Evolutionary conservation across 2,113 vertebrate genomes (phyloP).

Genomic region (Rhea pennata): DNA sequence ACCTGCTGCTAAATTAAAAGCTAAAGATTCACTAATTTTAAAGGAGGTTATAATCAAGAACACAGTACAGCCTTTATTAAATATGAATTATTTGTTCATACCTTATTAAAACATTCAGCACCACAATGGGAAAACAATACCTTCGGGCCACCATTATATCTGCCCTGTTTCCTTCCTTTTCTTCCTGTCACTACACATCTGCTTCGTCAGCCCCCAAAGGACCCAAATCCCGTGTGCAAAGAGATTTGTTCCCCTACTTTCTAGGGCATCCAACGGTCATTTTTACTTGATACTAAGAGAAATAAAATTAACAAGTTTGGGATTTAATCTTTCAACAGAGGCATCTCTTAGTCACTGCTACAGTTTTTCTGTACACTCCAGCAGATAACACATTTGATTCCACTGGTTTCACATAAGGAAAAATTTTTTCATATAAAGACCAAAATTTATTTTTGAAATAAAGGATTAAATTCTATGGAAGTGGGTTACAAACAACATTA

Average conservation of each 20-base stretch:
- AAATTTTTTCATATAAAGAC: neutral
- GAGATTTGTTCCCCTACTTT: neutral
- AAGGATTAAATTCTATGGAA: neutral
- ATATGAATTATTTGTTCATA: constrained; percentile 55
- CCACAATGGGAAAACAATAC: constrained; percentile 47
- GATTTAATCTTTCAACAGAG: neutral
- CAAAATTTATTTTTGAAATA: neutral
- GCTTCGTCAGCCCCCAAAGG: constrained; percentile 41
- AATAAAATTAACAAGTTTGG: neutral
- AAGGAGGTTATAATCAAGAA: neutral
- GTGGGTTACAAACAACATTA: neutral
- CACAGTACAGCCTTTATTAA: constrained; percentile 35
- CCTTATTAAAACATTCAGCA: neutral
- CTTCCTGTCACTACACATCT: constrained; percentile 14
- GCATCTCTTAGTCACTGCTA: neutral
- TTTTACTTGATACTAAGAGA: neutral
- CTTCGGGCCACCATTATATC: constrained; percentile 59
- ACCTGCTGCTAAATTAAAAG: neutral
- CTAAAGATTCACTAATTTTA: neutral
- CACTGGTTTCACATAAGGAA: neutral
- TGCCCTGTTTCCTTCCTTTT: constrained; percentile 55
- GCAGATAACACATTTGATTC: neutral
- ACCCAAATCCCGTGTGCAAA: neutral
- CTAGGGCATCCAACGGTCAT: neutral
- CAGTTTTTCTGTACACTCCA: neutral